These are phyloP conservation scores for Mylabris phalerata DNA, from an alignment of 1,140 invertebrate species.

Conservation along the genomic window DNA sequence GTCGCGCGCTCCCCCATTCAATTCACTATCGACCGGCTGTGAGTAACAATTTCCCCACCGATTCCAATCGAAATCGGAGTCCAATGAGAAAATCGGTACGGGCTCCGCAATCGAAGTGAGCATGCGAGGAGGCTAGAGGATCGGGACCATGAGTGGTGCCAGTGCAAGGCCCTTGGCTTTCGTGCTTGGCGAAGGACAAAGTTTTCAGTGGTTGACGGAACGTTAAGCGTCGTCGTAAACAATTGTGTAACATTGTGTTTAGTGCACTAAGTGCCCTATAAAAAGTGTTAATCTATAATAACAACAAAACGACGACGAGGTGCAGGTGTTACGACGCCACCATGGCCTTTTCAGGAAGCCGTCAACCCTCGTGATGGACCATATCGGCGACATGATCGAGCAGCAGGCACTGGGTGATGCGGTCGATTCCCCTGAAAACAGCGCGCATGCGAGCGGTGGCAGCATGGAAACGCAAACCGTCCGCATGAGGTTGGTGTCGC, in stretches of 20 bases:
- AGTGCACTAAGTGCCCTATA: too few species aligned
- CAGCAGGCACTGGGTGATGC: constrained; percentile 53
- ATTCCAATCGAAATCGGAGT: constrained; percentile 36
- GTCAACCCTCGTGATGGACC: constrained; percentile 48
- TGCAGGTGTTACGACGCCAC: constrained; percentile 16
- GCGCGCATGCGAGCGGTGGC: constrained; percentile 42
- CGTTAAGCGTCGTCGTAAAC: constrained; percentile 26
- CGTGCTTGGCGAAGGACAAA: constrained; percentile 6
- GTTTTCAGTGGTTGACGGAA: constrained; percentile 12
- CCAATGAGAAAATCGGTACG: constrained; percentile 31
- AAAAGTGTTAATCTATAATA: not conserved
- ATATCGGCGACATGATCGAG: constrained; percentile 59
- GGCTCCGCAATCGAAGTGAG: constrained; percentile 26
- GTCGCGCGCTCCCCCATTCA: constrained; percentile 41
- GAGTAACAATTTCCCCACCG: constrained; percentile 34
- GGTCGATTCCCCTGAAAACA: constrained; percentile 48
- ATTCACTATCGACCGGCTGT: constrained; percentile 42
- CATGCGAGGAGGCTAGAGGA: constrained; percentile 20
- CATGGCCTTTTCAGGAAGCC: constrained; percentile 20
- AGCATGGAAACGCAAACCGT: constrained; percentile 49
- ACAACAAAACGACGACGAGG: constrained; percentile 7
- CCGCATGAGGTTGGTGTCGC: constrained; percentile 39
- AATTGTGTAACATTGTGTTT: not conserved
- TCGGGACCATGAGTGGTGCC: constrained; percentile 14
- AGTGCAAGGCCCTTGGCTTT: constrained; percentile 14